A percentile compares a stretch with the other conserved stretches of the same genome.
Evolutionary conservation across 2,797 vertebrate species (phyloP).

Genomic region (Champsocephalus gunnari): DNA sequence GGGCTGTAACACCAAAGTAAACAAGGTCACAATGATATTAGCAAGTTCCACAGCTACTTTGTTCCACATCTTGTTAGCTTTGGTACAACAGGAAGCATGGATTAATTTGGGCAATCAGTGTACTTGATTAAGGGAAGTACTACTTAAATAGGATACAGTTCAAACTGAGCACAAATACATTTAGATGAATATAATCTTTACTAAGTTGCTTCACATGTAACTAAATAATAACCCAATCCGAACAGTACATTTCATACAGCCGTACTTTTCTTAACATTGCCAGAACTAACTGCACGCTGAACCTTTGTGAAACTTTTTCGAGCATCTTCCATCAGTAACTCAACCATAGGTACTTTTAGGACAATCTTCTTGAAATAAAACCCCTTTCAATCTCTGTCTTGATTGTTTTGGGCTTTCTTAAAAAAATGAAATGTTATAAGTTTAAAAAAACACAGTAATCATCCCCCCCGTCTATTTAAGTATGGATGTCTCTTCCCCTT

Average conservation of each 20-base stretch:
- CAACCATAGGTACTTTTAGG: not conserved
- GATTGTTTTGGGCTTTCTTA: not conserved
- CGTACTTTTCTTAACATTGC: not conserved
- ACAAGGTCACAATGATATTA: not conserved
- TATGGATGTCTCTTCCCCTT: not conserved
- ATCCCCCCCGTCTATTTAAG: not conserved
- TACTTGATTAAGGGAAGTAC: not conserved
- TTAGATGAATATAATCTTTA: not conserved
- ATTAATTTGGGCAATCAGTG: not conserved
- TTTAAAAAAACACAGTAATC: not conserved
- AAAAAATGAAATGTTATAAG: not conserved
- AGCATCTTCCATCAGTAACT: not conserved
- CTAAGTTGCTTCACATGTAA: not conserved
- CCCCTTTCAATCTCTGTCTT: not conserved
- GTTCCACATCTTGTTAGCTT: not conserved
- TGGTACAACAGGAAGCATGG: not conserved
- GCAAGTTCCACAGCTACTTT: not conserved
- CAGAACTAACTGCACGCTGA: too few species aligned
- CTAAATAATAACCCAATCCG: not conserved
- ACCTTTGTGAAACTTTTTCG: not conserved
- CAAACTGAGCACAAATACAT: not conserved
- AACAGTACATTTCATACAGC: not conserved
- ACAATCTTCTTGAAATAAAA: not conserved
- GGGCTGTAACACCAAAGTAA: not conserved
- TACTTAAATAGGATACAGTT: not conserved